Conservation (phyloP, 2,888 invertebrate species). For the Hemicrepidius hirtus region DNA sequence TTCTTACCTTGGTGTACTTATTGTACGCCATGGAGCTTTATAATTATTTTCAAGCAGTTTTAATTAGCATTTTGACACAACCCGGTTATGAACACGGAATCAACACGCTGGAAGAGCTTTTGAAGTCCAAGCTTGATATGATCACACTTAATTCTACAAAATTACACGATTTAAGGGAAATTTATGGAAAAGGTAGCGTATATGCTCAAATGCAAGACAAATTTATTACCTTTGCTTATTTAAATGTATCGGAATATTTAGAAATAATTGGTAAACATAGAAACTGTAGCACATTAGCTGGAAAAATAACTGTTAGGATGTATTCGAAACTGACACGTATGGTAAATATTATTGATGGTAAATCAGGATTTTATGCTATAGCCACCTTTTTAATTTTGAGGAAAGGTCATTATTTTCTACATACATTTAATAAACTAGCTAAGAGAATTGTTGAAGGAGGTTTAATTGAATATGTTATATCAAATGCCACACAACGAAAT, state of each 20-base stretch:
- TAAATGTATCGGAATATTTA: neutral
- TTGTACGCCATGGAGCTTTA: neutral
- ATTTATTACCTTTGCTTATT: neutral
- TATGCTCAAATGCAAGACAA: too few relatives aligned
- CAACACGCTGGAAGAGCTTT: neutral
- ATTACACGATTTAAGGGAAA: too few relatives aligned
- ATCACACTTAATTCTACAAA: neutral
- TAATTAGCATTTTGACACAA: conserved; percentile 7
- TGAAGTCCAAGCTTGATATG: neutral
- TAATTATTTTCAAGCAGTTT: neutral
- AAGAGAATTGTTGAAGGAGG: neutral
- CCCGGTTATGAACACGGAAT: neutral
- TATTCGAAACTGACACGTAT: neutral
- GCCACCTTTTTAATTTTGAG: neutral
- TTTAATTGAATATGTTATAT: too few relatives aligned
- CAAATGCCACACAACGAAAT: too few relatives aligned
- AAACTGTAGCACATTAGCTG: neutral
- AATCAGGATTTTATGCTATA: neutral
- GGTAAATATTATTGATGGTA: neutral
- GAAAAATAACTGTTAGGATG: neutral
- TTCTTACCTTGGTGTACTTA: neutral
- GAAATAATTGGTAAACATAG: neutral
- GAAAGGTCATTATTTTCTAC: conserved; percentile 14
- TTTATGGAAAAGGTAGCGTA: too few relatives aligned
- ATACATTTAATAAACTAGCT: neutral